Conservation (phyloP, 2,888 invertebrate species). For the Rhaphigaster nebulosa region DNA sequence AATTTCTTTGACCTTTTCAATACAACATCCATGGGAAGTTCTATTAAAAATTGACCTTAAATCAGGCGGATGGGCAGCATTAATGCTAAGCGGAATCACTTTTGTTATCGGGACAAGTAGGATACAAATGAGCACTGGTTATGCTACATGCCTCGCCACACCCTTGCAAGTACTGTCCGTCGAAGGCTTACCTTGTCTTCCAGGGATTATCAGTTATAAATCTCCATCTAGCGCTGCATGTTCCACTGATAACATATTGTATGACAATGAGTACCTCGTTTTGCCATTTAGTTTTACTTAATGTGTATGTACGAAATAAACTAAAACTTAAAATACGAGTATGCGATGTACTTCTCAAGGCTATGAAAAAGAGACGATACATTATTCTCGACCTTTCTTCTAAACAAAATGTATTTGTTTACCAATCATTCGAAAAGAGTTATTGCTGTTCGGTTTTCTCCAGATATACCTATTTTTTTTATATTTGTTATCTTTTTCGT, state of each 20-base stretch:
- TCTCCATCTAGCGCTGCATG: not conserved
- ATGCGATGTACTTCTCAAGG: not conserved
- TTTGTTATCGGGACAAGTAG: slow-evolving; percentile 2
- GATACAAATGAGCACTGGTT: not conserved
- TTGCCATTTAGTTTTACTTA: not conserved
- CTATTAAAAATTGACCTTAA: not conserved
- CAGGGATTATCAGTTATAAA: not conserved
- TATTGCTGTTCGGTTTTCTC: no score
- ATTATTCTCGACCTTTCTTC: not conserved
- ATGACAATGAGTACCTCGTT: slow-evolving; percentile 30
- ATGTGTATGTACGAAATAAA: not conserved
- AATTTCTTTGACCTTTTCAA: not conserved
- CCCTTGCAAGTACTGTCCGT: not conserved
- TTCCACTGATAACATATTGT: not conserved
- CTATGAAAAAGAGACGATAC: not conserved
- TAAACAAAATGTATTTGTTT: not conserved
- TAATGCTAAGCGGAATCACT: not conserved
- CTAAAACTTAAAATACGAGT: not conserved
- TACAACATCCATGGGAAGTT: not conserved
- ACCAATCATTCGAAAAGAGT: no score
- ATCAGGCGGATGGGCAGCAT: not conserved
- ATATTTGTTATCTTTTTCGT: no score
- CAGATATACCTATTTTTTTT: no score
- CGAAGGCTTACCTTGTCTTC: not conserved
- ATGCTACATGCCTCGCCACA: not conserved